These are phyloP conservation scores for Diploscapter pachys DNA, from an alignment of 1,140 invertebrate genomes.

Conservation along the genomic window DNA sequence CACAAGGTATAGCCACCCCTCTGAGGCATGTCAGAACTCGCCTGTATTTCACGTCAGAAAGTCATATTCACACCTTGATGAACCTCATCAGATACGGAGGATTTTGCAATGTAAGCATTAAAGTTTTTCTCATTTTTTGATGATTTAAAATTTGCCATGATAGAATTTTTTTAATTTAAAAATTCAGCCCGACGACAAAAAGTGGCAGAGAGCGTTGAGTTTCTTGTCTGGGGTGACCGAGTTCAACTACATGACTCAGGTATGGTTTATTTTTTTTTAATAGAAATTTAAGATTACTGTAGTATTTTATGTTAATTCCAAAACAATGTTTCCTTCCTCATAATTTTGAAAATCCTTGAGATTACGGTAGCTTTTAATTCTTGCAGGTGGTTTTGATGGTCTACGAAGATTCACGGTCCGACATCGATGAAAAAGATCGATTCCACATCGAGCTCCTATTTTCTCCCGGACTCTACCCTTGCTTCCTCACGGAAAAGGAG, in stretches of 20 bases:
- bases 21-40: conserved; percentile 92
- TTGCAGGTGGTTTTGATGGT: conserved; percentile 62
- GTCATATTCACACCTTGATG: conserved; percentile 94
- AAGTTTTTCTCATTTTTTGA: no score
- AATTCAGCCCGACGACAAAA: conserved; percentile 73
- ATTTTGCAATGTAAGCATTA: conserved; percentile 61
- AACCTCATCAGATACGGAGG: conserved; percentile 91
- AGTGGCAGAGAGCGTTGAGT: conserved; percentile 96
- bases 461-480: conserved; percentile 56
- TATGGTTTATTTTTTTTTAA: not conserved
- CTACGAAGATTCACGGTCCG: conserved; percentile 50
- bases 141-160: no score
- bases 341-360: no score
- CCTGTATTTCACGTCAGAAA: conserved; percentile 98
- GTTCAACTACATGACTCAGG: conserved; percentile 96
- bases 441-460: conserved; percentile 58
- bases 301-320: not conserved
- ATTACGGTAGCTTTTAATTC: no score
- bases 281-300: not conserved
- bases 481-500: conserved; percentile 57
- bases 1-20: conserved; percentile 93
- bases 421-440: conserved; percentile 42
- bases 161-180: no score
- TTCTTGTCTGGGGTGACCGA: conserved; percentile 95
- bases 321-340: no score